Conservation (phyloP, 2,888 invertebrate genomes). For the Busseola fusca region DNA sequence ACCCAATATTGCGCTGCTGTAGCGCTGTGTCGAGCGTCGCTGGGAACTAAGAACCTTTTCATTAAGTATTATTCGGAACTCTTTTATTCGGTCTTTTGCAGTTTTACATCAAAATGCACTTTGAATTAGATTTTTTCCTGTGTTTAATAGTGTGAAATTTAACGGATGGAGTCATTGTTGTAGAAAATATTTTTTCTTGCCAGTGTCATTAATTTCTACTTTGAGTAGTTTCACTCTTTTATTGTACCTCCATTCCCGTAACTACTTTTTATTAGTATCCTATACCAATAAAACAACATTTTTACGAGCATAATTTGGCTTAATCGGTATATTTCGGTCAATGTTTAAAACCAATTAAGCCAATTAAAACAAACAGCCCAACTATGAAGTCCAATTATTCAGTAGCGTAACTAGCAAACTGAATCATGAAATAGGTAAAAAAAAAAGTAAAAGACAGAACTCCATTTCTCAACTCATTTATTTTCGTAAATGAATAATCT, state of each 20-base stretch:
- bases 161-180: not conserved
- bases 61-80: conserved; percentile 51
- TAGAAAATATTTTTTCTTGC: conserved; percentile 1
- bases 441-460: conserved; percentile 28
- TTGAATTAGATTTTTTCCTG: conserved; percentile 30
- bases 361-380: conserved; percentile 1
- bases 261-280: not conserved
- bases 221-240: not conserved
- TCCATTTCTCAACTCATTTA: conserved; percentile 65
- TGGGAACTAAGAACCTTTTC: conserved; percentile 55
- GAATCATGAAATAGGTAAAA: not conserved
- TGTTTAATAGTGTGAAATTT: conserved; percentile 11
- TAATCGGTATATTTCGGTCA: not conserved
- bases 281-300: too few relatives aligned
- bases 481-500: conserved; percentile 74
- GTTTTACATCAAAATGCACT: conserved; percentile 46
- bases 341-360: not conserved
- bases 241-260: not conserved
- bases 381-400: not conserved
- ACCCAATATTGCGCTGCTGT: too few relatives aligned
- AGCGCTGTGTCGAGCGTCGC: conserved; percentile 30
- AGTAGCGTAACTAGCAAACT: not conserved
- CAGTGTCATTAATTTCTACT: not conserved
- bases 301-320: not conserved
- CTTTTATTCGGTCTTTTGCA: conserved; percentile 32